Conservation (phyloP, 2,888 invertebrate genomes). For the Sphaerophoria rueppellii region DNA sequence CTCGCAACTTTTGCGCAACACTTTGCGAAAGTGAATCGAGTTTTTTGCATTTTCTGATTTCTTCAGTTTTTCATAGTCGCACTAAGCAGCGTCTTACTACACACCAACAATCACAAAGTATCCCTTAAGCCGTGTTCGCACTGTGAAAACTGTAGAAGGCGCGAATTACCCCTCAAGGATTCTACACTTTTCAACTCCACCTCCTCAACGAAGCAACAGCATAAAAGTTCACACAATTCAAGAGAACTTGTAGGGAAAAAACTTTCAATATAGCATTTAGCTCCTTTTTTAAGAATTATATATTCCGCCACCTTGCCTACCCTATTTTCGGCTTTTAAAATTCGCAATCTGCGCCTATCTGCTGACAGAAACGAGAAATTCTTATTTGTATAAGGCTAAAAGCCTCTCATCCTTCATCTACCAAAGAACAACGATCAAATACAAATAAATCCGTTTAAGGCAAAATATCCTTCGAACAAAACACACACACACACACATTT, state of each 20-base stretch:
- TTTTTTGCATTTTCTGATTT: slow-evolving; percentile 38
- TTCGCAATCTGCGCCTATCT: neutral
- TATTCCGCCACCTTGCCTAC: neutral
- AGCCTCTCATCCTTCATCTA: slow-evolving; percentile 17
- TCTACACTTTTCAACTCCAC: neutral
- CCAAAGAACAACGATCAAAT: slow-evolving; percentile 64
- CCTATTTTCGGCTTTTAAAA: neutral
- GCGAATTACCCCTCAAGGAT: slow-evolving; percentile 23
- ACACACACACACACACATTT: neutral
- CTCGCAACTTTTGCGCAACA: slow-evolving; percentile 54
- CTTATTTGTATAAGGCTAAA: slow-evolving; percentile 41
- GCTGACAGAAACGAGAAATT: slow-evolving; percentile 30
- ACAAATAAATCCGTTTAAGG: slow-evolving; percentile 71
- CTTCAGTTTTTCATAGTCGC: slow-evolving; percentile 62
- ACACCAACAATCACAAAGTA: slow-evolving; percentile 69
- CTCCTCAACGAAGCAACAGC: slow-evolving; percentile 60
- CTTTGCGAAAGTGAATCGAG: slow-evolving; percentile 32
- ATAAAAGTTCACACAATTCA: slow-evolving; percentile 71
- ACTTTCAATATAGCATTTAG: slow-evolving; percentile 49
- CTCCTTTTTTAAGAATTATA: neutral
- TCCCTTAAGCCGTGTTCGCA: slow-evolving; percentile 64
- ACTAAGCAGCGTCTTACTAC: slow-evolving; percentile 58
- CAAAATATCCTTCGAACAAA: slow-evolving; percentile 71
- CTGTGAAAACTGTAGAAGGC: slow-evolving; percentile 58
- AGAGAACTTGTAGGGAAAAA: slow-evolving; percentile 55